Conservation (phyloP, 2,113 vertebrate genomes). For the Pedetes capensis region DNA sequence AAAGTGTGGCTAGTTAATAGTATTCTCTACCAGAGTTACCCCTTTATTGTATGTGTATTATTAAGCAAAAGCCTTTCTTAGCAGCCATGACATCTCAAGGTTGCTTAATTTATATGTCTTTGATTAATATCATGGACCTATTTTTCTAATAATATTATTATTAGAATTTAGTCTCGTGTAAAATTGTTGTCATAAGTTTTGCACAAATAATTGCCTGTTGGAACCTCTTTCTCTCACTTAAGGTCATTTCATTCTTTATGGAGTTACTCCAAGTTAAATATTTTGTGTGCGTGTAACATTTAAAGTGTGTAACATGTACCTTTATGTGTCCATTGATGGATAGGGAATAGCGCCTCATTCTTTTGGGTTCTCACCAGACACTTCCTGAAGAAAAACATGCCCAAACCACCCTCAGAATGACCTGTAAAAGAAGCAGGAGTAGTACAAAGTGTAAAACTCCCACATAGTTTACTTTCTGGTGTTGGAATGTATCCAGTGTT, state of each 20-base stretch:
- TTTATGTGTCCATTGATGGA: background rate
- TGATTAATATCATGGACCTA: background rate
- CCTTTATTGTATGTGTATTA: background rate
- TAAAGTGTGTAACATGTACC: background rate
- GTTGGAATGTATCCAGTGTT: background rate
- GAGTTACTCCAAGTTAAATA: constrained; percentile 38
- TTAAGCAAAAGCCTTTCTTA: background rate
- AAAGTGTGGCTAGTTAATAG: constrained; percentile 19
- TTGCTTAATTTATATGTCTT: background rate
- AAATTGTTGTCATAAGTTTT: constrained; percentile 8
- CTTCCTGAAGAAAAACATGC: background rate
- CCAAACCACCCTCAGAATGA: background rate
- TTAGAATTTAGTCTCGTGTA: background rate
- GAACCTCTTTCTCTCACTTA: background rate
- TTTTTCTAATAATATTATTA: background rate
- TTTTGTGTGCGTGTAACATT: constrained; percentile 3
- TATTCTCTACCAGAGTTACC: background rate
- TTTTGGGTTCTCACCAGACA: background rate
- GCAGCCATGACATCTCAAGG: background rate
- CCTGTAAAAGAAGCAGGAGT: background rate
- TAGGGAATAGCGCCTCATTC: background rate
- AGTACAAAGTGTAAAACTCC: background rate
- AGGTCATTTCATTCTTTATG: constrained; percentile 8
- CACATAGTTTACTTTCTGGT: background rate
- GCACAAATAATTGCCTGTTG: background rate